Evolutionary conservation across 2,797 vertebrate species (phyloP), one percentile per base, ranked within the genome.

Genomic region (Dryobates pubescens): DNA sequence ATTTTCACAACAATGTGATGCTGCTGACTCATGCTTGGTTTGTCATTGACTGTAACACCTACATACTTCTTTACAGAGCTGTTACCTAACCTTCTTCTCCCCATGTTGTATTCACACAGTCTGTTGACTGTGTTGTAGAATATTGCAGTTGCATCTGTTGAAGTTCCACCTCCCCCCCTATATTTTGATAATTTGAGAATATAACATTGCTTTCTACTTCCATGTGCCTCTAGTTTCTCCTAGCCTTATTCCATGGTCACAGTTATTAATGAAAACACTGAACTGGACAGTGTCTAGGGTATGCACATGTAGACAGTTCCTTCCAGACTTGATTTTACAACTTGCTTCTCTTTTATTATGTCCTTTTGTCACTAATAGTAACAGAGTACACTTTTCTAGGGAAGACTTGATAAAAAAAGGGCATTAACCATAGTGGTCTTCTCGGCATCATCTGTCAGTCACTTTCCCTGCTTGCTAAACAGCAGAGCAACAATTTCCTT

Each of bases 11-110:
- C 62, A 56, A 43, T 86, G 85, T 93, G 93, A 53, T 0, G 29
- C 79, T 95, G 92, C 92, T 96, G 95, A 95, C 89, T 96, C 93
- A 95, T 36, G 82, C 85, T 89, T 2, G 0, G 56, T 90, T 94
- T 94, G 87, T 88, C 85, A 57, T 67, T 93, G 89, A 67, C 94
- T 92, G 59, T 63, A 87, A 89, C 93, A 94, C 92, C 92, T 83
- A 87, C 95, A 49, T 62, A 63, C 79, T 29, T 79, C 71, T 80
- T 85, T 83, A 76, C 65, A 87, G 92, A 78, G 63, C 89, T 95
- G 82, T 95, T 96, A 94, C 87, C 91, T 95, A 95, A 96, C 91
- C 63, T 80, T 59, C 78, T 80, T 83, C 90, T 94, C 63, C 59
- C 24, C 34, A 15, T 53, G 36, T 84, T 90, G 14, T 49, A 9